phyloP scores from a whole-genome alignment of 2,888 invertebrate species.

The Dusona sp. region DNA sequence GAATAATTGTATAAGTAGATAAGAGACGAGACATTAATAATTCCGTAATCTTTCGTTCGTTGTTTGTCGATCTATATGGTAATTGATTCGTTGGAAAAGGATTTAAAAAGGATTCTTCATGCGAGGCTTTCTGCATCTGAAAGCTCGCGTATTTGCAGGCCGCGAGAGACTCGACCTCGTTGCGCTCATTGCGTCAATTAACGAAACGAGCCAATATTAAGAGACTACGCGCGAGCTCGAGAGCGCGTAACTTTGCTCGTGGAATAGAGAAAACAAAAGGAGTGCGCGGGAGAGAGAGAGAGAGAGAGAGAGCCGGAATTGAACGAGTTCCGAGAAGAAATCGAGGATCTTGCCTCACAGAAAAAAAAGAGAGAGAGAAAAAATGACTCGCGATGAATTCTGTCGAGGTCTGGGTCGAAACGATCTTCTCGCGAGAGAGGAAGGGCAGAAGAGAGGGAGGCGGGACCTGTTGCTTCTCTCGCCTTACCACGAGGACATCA shows the following conservation, averaged over 20 bases:
- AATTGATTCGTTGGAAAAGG: conserved; percentile 31
- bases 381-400: conserved; percentile 46
- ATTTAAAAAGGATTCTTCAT: conserved; percentile 34
- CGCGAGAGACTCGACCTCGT: conserved; percentile 77
- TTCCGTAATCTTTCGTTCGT: background rate
- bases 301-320: conserved; percentile 69
- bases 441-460: background rate
- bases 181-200: conserved; percentile 82
- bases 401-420: conserved; percentile 56
- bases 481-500: conserved; percentile 16
- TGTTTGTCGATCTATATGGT: background rate
- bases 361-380: conserved; percentile 25
- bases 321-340: conserved; percentile 76
- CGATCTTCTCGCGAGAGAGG: conserved; percentile 8
- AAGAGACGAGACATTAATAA: background rate
- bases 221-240: conserved; percentile 16
- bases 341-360: conserved; percentile 67
- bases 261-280: conserved; percentile 76
- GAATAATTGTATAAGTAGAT: too few species aligned
- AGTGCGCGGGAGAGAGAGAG: conserved; percentile 45
- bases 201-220: conserved; percentile 63
- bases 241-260: conserved; percentile 42
- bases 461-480: conserved; percentile 46
- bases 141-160: conserved; percentile 34
- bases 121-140: conserved; percentile 3